A percentile compares a stretch with the other conserved stretches of the same genome.
phyloP scores from a whole-genome alignment of 2,797 vertebrate species.

The Petrocephalus sullivani region DNA sequence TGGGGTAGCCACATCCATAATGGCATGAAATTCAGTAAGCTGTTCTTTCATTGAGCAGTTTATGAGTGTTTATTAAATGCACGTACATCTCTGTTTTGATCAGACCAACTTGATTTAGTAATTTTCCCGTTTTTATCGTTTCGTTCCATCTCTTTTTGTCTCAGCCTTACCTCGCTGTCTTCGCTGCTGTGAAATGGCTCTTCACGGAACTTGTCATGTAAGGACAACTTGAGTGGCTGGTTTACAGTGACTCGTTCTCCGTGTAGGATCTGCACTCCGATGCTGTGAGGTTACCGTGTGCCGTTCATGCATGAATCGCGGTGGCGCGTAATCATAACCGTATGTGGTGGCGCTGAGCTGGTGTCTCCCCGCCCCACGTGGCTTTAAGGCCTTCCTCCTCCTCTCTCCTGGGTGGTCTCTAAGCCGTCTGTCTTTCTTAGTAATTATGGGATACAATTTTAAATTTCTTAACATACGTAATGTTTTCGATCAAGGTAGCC shows the following conservation, averaged over 20 bases:
- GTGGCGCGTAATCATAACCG: constrained; percentile 41
- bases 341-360: constrained; percentile 49
- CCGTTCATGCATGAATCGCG: constrained; percentile 29
- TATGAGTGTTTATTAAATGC: not conserved
- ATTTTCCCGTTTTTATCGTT: not conserved
- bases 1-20: constrained; percentile 37
- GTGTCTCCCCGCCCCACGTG: constrained; percentile 52
- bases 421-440: not conserved
- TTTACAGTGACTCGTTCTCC: constrained; percentile 20
- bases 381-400: constrained; percentile 43
- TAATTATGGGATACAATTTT: constrained; percentile 12
- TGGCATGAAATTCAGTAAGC: constrained; percentile 17
- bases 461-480: constrained; percentile 12
- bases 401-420: constrained; percentile 64
- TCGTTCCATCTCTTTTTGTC: constrained; percentile 25
- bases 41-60: constrained; percentile 13
- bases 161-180: constrained; percentile 89
- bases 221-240: constrained; percentile 55
- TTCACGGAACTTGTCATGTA: constrained; percentile 93
- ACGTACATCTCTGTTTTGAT: not conserved
- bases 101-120: constrained; percentile 1
- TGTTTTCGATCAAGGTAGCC: not conserved
- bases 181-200: constrained; percentile 87
- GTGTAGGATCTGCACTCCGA: constrained; percentile 22
- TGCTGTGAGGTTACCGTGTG: constrained; percentile 39